Conservation (phyloP, 2,113 vertebrate genomes). For the Indicator indicator region DNA sequence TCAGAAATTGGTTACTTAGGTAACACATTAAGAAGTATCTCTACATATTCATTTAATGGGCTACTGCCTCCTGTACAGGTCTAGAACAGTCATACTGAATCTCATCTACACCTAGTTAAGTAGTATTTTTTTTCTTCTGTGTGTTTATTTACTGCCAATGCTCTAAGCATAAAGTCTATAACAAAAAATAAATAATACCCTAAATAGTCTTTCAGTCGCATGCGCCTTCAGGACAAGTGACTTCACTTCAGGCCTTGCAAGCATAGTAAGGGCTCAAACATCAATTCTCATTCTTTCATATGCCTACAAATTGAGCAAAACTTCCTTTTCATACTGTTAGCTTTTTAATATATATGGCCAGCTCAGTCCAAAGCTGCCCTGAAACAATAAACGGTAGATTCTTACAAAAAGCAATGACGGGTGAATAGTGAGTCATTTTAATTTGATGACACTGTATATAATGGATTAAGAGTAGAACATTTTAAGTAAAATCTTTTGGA, state of each 20-base stretch:
- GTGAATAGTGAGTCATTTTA: background rate
- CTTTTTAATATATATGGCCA: conserved; percentile 12
- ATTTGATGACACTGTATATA: background rate
- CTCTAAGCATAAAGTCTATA: conserved; percentile 74
- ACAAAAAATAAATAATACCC: conserved; percentile 75
- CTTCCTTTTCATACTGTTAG: conserved; percentile 31
- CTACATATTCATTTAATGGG: conserved; percentile 81
- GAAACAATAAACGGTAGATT: background rate
- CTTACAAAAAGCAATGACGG: background rate
- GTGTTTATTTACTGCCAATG: conserved; percentile 78
- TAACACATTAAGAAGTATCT: conserved; percentile 76
- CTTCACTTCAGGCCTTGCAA: conserved; percentile 39
- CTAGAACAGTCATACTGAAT: conserved; percentile 76
- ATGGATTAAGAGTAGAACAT: background rate
- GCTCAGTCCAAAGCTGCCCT: background rate
- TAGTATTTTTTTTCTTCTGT: conserved; percentile 69
- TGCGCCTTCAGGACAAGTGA: conserved; percentile 36
- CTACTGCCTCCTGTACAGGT: conserved; percentile 74
- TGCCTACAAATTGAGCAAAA: conserved; percentile 9
- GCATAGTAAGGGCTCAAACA: conserved; percentile 20
- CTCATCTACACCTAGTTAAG: conserved; percentile 77
- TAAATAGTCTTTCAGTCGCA: conserved; percentile 60
- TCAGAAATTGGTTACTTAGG: conserved; percentile 79
- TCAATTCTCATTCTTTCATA: conserved; percentile 45
- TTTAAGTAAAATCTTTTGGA: background rate